Evolutionary conservation across 1,140 invertebrate species (phyloP).

Genomic region (Dysdera silvatica): DNA sequence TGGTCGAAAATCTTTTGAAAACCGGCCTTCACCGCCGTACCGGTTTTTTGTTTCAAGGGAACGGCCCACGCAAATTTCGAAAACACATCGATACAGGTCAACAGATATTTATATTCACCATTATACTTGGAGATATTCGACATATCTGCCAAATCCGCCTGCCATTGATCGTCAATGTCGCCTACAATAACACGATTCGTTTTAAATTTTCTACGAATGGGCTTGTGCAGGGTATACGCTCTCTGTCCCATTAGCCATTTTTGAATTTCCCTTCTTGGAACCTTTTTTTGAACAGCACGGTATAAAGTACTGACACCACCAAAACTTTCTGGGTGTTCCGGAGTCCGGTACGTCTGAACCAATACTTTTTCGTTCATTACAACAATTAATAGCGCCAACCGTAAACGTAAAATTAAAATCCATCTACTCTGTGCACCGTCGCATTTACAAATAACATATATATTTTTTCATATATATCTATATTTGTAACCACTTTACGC

Average conservation of each 20-base stretch:
- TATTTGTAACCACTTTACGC: too few relatives aligned
- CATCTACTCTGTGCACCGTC: too few relatives aligned
- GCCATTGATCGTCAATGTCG: conserved; percentile 31
- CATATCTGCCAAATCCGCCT: conserved; percentile 35
- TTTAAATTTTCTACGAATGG: conserved; percentile 30
- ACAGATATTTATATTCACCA: conserved; percentile 30
- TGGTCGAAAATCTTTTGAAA: conserved; percentile 29
- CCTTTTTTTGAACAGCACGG: background rate
- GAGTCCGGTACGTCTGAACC: conserved; percentile 15
- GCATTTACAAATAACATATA: too few relatives aligned
- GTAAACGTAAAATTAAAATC: too few relatives aligned
- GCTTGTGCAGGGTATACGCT: conserved; percentile 33
- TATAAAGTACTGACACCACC: background rate
- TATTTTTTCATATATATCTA: too few relatives aligned
- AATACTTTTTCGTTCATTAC: too few relatives aligned
- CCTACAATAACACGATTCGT: conserved; percentile 6
- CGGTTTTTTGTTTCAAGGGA: conserved; percentile 30
- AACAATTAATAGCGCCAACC: too few relatives aligned
- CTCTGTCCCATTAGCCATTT: conserved; percentile 28
- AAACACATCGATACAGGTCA: conserved; percentile 35
- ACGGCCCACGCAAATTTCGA: conserved; percentile 33
- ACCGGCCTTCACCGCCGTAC: background rate
- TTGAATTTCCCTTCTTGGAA: conserved; percentile 19
- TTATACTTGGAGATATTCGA: conserved; percentile 26
- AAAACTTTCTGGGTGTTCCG: background rate